Percentiles rank a stretch among this genome's conserved stretches.
Conservation (phyloP, 2,888 invertebrate species). For the Trichogramma dendrolimi region DNA sequence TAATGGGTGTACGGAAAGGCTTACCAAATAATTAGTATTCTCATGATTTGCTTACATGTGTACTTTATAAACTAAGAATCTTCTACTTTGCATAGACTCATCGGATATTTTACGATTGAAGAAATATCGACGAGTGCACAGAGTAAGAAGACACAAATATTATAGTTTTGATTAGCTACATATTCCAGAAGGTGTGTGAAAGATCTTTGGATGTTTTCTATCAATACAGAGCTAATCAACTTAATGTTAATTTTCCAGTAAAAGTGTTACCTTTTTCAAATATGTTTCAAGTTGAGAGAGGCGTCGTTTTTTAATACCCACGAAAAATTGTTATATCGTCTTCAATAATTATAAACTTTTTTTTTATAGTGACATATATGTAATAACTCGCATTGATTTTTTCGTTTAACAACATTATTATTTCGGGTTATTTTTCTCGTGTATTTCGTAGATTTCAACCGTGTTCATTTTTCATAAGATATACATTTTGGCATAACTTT, state of each 20-base stretch:
- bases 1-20: no score
- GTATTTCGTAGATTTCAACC: no score
- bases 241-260: constrained; percentile 9
- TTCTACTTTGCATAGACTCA: no score
- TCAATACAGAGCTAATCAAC: constrained; percentile 11
- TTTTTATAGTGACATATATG: constrained; percentile 1
- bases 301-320: not conserved
- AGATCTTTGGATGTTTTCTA: constrained; percentile 14
- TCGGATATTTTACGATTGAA: not conserved
- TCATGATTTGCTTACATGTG: no score
- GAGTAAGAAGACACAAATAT: not conserved
- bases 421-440: no score
- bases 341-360: constrained; percentile 17
- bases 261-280: constrained; percentile 22
- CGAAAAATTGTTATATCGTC: constrained; percentile 21
- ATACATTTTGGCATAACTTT: constrained; percentile 14
- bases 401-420: constrained; percentile 11
- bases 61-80: no score
- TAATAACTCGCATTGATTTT: constrained; percentile 12
- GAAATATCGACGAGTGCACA: constrained; percentile 3
- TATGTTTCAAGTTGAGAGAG: constrained; percentile 18
- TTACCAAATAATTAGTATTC: no score
- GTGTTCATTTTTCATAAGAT: not conserved
- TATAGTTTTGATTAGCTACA: no score
- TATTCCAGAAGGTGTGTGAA: not conserved